These are phyloP conservation scores for Polyommatus iphigenia DNA, from an alignment of 2,888 invertebrate species.

Conservation along the genomic window DNA sequence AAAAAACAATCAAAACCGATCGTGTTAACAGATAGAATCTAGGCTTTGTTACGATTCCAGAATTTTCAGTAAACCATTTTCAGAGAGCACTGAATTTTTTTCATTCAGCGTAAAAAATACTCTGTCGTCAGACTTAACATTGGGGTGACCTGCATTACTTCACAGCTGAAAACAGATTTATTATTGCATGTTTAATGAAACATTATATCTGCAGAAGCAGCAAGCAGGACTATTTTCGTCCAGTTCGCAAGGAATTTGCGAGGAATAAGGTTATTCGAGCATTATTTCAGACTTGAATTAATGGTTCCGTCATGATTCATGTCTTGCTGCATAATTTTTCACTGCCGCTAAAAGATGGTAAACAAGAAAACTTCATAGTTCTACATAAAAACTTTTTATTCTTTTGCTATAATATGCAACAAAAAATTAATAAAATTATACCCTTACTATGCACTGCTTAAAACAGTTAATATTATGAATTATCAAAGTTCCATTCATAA, in stretches of 20 bases:
- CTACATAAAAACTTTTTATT: too few relatives aligned
- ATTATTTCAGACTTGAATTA: conserved; percentile 15
- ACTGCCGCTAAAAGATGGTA: not conserved
- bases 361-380: too few relatives aligned
- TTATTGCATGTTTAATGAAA: conserved; percentile 28
- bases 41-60: not conserved
- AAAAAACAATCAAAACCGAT: too few relatives aligned
- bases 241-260: conserved; percentile 26
- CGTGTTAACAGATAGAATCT: not conserved
- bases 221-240: conserved; percentile 25
- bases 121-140: conserved; percentile 20
- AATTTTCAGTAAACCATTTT: not conserved
- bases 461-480: too few relatives aligned
- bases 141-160: conserved; percentile 23
- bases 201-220: conserved; percentile 14
- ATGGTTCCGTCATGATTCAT: conserved; percentile 11
- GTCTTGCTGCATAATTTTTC: not conserved
- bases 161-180: conserved; percentile 27
- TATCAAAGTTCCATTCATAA: too few relatives aligned
- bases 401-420: too few relatives aligned
- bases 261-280: conserved; percentile 12
- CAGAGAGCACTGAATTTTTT: not conserved
- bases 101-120: not conserved
- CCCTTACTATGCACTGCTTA: too few relatives aligned
- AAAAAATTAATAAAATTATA: too few relatives aligned